Evolutionary conservation across 2,888 invertebrate species (phyloP).

Genomic region (Lathronympha strigana): DNA sequence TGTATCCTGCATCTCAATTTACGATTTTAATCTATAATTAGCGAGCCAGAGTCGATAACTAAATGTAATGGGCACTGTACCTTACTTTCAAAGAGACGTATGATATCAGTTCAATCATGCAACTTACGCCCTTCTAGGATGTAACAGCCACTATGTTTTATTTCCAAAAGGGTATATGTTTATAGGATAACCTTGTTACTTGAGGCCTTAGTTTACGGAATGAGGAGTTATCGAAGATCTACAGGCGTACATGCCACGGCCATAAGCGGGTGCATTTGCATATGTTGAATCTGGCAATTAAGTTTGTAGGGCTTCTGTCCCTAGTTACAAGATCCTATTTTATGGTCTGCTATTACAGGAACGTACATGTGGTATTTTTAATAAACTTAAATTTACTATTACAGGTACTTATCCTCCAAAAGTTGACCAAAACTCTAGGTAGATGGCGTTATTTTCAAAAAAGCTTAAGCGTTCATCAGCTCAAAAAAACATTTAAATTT

Average conservation of each 20-base stretch:
- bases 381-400: too few relatives aligned
- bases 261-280: constrained; percentile 40
- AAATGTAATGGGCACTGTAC: constrained; percentile 45
- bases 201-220: neutral
- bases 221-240: constrained; percentile 52
- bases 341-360: neutral
- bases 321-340: neutral
- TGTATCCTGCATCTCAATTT: constrained; percentile 38
- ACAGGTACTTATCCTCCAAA: too few relatives aligned
- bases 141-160: constrained; percentile 39
- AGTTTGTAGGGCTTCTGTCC: constrained; percentile 21
- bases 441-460: too few relatives aligned
- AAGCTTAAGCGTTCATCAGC: too few relatives aligned
- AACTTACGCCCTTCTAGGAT: constrained; percentile 31
- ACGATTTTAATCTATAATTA: constrained; percentile 42
- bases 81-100: neutral
- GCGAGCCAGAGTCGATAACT: constrained; percentile 44
- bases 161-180: neutral
- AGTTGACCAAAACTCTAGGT: too few relatives aligned
- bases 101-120: neutral
- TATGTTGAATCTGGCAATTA: constrained; percentile 41
- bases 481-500: too few relatives aligned
- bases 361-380: neutral
- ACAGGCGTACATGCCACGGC: constrained; percentile 53
- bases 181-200: neutral